Percentiles rank a stretch among this genome's conserved stretches.
phyloP scores from a whole-genome alignment of 2,113 vertebrate species.

The Tinamus guttatus region DNA sequence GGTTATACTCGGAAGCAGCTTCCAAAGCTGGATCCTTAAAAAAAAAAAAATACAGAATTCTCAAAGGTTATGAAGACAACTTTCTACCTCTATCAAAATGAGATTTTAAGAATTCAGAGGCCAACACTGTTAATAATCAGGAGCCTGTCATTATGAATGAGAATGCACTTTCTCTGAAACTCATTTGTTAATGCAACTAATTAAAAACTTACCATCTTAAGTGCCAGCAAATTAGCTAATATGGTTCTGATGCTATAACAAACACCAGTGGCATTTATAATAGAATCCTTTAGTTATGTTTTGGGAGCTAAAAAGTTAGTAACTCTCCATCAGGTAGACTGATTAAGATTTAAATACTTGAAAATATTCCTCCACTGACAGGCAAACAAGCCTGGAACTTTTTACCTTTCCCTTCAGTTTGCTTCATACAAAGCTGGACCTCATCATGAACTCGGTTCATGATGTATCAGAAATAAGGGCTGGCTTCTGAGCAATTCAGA shows the following conservation, averaged over 20 bases:
- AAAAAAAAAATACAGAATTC: constrained; percentile 4
- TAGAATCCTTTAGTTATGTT: background rate
- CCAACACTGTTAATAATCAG: fast-evolving
- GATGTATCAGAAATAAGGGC: background rate
- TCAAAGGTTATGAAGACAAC: background rate
- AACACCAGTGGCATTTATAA: background rate
- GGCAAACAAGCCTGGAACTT: background rate
- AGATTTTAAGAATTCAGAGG: background rate
- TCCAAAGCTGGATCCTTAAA: constrained; percentile 43
- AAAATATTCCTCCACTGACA: background rate
- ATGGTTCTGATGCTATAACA: background rate
- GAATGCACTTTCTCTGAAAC: background rate
- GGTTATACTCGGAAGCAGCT: background rate
- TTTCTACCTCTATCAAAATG: fast-evolving
- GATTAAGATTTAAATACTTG: background rate
- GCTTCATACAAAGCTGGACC: background rate
- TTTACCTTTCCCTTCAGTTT: background rate
- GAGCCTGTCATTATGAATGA: background rate
- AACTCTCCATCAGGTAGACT: background rate
- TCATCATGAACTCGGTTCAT: background rate
- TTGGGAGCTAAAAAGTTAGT: background rate
- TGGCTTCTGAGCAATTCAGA: no score
- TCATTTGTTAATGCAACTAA: background rate
- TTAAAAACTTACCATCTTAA: background rate
- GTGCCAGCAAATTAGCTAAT: background rate